phyloP scores from a whole-genome alignment of 2,797 vertebrate genomes.

The Girardinus metallicus region DNA sequence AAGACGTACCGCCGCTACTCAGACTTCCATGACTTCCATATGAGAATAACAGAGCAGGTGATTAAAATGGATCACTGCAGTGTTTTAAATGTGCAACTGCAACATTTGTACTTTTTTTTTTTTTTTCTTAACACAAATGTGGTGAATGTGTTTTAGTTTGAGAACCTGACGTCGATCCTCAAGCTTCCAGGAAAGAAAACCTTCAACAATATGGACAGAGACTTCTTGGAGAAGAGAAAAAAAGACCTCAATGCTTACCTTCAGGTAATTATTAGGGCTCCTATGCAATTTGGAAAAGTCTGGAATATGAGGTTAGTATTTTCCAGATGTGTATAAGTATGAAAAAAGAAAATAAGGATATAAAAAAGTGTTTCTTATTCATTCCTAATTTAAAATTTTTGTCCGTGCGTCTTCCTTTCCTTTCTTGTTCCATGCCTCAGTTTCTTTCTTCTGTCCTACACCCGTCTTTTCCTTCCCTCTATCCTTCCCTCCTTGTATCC shows the following conservation, averaged over 20 bases:
- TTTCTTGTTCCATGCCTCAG: neutral
- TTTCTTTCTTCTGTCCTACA: neutral
- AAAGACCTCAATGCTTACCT: conserved; percentile 98
- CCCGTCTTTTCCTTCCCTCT: neutral
- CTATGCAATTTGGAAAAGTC: neutral
- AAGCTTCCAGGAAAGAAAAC: conserved; percentile 98
- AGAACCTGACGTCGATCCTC: conserved; percentile 90
- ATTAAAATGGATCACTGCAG: neutral
- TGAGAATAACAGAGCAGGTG: conserved; percentile 98
- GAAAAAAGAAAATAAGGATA: neutral
- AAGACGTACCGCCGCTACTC: conserved; percentile 98
- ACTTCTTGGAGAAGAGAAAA: conserved; percentile 97
- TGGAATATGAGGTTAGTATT: neutral
- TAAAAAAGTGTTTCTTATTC: neutral
- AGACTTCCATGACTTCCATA: conserved; percentile 99
- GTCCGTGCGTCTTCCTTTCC: neutral
- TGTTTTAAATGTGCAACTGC: neutral
- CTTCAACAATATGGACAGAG: conserved; percentile 99
- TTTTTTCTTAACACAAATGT: neutral
- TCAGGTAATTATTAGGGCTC: conserved; percentile 81
- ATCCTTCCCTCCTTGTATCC: neutral
- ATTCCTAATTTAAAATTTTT: neutral
- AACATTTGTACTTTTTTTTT: neutral
- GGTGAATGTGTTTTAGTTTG: conserved; percentile 83
- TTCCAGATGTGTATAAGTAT: neutral